These are phyloP conservation scores for Oryzias javanicus DNA, from an alignment of 2,113 vertebrate species.

Conservation along the genomic window DNA sequence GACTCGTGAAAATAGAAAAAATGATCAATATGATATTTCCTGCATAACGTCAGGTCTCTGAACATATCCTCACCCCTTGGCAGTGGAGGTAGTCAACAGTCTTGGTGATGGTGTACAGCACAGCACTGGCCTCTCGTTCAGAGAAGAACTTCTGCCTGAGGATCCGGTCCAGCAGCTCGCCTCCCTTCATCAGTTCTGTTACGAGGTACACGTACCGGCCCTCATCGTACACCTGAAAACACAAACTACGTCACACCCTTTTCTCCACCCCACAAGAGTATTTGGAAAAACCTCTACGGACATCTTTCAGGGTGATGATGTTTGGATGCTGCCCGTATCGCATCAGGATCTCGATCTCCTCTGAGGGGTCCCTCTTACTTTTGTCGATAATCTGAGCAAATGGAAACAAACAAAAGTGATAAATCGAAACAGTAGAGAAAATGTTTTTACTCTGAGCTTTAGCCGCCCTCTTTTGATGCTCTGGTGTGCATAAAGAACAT, in stretches of 20 bases:
- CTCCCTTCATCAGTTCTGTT: slow-evolving; percentile 95
- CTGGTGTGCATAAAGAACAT: not conserved
- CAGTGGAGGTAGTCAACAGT: slow-evolving; percentile 97
- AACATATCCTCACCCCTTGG: slow-evolving; percentile 85
- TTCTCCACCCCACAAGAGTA: not conserved
- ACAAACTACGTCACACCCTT: not conserved
- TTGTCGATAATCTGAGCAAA: slow-evolving; percentile 92
- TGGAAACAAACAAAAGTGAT: slow-evolving; percentile 2
- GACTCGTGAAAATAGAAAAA: too few relatives aligned
- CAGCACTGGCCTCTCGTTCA: slow-evolving; percentile 91
- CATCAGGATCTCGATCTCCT: slow-evolving; percentile 98
- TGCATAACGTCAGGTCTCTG: too few relatives aligned
- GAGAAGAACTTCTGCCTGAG: slow-evolving; percentile 96
- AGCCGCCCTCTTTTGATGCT: slow-evolving; percentile 68
- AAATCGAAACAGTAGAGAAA: not conserved
- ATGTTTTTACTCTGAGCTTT: slow-evolving; percentile 4
- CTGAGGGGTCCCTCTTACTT: slow-evolving; percentile 94
- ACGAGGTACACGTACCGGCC: slow-evolving; percentile 93
- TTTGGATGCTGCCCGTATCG: slow-evolving; percentile 95
- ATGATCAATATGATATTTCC: too few relatives aligned
- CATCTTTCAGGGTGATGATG: slow-evolving; percentile 97
- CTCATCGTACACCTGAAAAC: slow-evolving; percentile 89
- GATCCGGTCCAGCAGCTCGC: slow-evolving; percentile 93
- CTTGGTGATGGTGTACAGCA: slow-evolving; percentile 91
- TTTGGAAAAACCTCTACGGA: slow-evolving; percentile 65